Percentiles rank a stretch among this genome's conserved stretches.
Evolutionary conservation across 2,797 vertebrate genomes (phyloP).

Genomic region (Chelon auratus): DNA sequence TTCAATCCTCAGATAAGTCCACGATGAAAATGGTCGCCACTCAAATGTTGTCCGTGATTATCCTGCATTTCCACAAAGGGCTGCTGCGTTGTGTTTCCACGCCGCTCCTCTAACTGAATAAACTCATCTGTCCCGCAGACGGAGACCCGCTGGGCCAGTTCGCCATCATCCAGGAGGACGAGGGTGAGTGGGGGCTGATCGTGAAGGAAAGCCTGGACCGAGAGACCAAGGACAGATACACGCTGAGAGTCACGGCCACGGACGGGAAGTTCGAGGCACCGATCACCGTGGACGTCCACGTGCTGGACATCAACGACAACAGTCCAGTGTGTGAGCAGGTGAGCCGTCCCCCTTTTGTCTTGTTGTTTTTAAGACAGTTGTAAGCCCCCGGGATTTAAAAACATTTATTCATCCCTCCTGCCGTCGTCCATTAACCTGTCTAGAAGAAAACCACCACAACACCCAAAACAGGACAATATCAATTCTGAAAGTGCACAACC

Average conservation of each 20-base stretch:
- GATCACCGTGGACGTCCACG: constrained; percentile 89
- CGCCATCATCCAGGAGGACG: constrained; percentile 86
- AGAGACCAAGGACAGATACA: constrained; percentile 89
- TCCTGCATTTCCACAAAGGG: too few relatives aligned
- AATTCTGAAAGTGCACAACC: not conserved
- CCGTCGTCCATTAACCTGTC: too few relatives aligned
- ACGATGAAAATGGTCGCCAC: too few relatives aligned
- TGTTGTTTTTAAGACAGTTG: too few relatives aligned
- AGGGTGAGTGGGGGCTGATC: constrained; percentile 90
- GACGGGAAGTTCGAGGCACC: constrained; percentile 94
- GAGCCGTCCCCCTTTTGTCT: constrained; percentile 19
- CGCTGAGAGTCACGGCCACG: constrained; percentile 90
- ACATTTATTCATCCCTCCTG: too few relatives aligned
- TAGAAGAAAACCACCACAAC: too few relatives aligned
- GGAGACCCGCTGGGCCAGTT: constrained; percentile 93
- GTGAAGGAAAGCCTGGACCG: constrained; percentile 91
- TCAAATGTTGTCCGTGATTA: too few relatives aligned
- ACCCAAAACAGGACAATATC: too few relatives aligned
- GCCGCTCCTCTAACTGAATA: too few relatives aligned
- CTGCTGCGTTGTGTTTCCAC: too few relatives aligned
- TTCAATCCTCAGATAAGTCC: too few relatives aligned
- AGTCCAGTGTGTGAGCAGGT: constrained; percentile 95
- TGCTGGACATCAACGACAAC: constrained; percentile 98
- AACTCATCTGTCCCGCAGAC: constrained; percentile 75
- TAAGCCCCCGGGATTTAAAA: too few relatives aligned